Evolutionary conservation across 92 coral and sea anemone genomes (phyloP).

Genomic region (Palythoa caribaeorum): DNA sequence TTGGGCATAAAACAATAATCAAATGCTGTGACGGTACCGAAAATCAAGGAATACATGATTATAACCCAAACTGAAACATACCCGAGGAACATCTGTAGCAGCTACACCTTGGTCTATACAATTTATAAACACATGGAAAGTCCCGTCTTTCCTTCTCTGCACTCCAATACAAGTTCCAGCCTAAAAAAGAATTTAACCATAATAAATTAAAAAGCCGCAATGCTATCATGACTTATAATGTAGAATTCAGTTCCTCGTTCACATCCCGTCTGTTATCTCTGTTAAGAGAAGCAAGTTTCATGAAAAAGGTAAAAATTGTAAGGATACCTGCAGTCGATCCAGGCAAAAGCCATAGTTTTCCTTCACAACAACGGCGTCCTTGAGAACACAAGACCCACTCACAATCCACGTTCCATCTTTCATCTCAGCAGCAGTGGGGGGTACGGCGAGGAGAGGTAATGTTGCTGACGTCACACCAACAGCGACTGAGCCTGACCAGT

Average conservation of each 20-base stretch:
- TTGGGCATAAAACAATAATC: background rate
- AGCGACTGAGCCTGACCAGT: too few species aligned
- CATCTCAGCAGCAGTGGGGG: slow-evolving; percentile 82
- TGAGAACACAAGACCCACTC: slow-evolving; percentile 89
- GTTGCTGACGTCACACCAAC: too few species aligned
- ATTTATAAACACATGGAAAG: slow-evolving; percentile 87
- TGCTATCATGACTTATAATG: too few species aligned
- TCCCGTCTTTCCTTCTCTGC: slow-evolving; percentile 87
- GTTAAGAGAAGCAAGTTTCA: background rate
- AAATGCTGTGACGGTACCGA: background rate
- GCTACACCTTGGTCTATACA: slow-evolving; percentile 96
- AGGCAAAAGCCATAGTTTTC: slow-evolving; percentile 89
- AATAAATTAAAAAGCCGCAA: background rate
- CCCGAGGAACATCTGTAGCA: slow-evolving; percentile 90
- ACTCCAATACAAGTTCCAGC: slow-evolving; percentile 94
- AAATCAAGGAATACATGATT: background rate
- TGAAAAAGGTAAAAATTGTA: background rate
- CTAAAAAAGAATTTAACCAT: slow-evolving; percentile 33
- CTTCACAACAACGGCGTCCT: slow-evolving; percentile 86
- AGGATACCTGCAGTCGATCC: slow-evolving; percentile 85
- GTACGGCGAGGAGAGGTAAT: slow-evolving; percentile 48
- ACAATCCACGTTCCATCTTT: slow-evolving; percentile 89
- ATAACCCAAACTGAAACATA: slow-evolving; percentile 33
- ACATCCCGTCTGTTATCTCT: background rate
- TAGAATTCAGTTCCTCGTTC: background rate